Evolutionary conservation across 2,888 invertebrate species (phyloP).

Genomic region (Tillus elongatus): DNA sequence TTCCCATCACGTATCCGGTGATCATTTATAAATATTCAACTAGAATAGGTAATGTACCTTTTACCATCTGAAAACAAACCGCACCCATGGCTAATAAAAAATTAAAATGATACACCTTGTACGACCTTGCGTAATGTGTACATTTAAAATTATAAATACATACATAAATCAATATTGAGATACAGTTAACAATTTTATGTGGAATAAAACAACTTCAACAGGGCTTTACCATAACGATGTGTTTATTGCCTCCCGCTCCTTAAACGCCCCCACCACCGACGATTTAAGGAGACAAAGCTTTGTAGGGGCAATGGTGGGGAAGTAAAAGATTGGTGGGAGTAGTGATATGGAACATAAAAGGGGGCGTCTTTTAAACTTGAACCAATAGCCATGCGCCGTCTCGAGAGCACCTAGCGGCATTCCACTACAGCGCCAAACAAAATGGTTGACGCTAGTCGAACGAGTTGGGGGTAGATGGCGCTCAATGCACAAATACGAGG

Average conservation of each 20-base stretch:
- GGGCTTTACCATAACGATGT: slow-evolving; percentile 43
- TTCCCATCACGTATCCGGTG: no score
- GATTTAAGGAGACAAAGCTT: slow-evolving; percentile 20
- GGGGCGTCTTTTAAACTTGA: slow-evolving; percentile 35
- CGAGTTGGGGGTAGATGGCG: slow-evolving; percentile 41
- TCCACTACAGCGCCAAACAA: slow-evolving; percentile 48
- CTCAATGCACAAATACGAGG: no score
- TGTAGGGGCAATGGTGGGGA: slow-evolving; percentile 24
- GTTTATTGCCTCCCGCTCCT: slow-evolving; percentile 42
- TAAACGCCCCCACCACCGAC: slow-evolving; percentile 22
- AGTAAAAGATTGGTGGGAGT: slow-evolving; percentile 19
- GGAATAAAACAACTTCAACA: slow-evolving; percentile 40
- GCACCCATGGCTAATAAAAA: no score
- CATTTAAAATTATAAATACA: slow-evolving; percentile 30
- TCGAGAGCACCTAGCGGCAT: slow-evolving; percentile 37
- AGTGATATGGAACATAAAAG: slow-evolving; percentile 24
- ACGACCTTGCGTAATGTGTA: slow-evolving; percentile 26
- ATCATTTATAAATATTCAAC: no score
- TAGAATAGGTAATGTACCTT: no score
- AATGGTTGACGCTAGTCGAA: slow-evolving; percentile 46
- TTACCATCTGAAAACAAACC: no score
- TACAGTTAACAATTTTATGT: slow-evolving; percentile 41
- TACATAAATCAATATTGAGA: slow-evolving; percentile 39
- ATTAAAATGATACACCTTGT: no score
- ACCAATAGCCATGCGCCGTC: slow-evolving; percentile 47